Conservation (phyloP, 2,113 vertebrate species). For the Zosterops pallidus region DNA sequence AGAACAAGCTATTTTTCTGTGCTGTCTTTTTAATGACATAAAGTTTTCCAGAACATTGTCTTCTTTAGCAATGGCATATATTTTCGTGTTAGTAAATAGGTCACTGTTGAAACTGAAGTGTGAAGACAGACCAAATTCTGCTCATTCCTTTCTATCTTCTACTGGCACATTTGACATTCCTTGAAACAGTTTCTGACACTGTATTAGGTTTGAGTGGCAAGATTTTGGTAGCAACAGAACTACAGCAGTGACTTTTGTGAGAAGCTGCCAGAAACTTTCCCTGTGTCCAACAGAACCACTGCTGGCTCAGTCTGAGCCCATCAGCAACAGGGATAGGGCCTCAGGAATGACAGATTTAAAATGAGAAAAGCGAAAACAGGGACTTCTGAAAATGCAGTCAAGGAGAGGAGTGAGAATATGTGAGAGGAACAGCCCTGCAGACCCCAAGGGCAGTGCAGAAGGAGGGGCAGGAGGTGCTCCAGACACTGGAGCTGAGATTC, state of each 20-base stretch:
- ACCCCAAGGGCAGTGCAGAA: neutral
- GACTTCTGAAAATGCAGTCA: neutral
- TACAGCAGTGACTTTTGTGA: neutral
- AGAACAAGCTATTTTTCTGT: neutral
- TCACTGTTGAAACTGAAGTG: neutral
- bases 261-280: neutral
- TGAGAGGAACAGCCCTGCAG: neutral
- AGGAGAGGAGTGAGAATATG: neutral
- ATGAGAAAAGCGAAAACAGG: neutral
- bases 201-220: neutral
- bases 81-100: neutral
- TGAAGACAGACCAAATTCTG: neutral
- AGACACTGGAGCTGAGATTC: fast-evolving
- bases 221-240: neutral
- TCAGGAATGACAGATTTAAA: neutral
- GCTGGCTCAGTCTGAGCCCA: neutral
- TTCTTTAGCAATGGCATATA: neutral
- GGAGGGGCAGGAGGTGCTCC: fast-evolving
- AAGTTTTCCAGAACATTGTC: neutral
- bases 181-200: neutral
- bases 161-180: neutral
- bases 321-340: neutral
- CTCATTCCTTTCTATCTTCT: neutral
- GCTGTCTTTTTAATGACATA: neutral
- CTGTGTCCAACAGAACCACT: fast-evolving